Evolutionary conservation across 1,140 invertebrate species (phyloP).

Genomic region (Maconellicoccus hirsutus): DNA sequence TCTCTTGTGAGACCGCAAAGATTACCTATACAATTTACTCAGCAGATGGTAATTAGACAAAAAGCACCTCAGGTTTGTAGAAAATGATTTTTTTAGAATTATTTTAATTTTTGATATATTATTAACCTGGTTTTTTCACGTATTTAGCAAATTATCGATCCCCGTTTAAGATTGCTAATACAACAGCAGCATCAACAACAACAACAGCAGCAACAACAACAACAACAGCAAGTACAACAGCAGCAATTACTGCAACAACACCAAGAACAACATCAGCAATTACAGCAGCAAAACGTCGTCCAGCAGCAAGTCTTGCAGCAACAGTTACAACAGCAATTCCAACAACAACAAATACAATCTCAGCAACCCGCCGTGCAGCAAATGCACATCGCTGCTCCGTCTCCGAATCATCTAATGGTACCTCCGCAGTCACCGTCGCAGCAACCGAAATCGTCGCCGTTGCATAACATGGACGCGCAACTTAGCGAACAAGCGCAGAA

Average conservation of each 20-base stretch:
- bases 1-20: conserved; percentile 24
- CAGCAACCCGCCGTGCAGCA: conserved; percentile 27
- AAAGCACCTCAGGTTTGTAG: conserved; percentile 3
- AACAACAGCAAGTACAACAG: conserved; percentile 19
- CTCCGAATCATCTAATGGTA: background rate
- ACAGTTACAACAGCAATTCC: conserved; percentile 26
- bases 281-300: background rate
- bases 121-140: background rate
- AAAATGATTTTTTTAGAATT: background rate
- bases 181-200: conserved; percentile 32
- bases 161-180: conserved; percentile 33
- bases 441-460: conserved; percentile 20
- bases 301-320: conserved; percentile 16
- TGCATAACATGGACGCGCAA: background rate
- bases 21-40: background rate
- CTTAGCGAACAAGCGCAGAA: conserved; percentile 4
- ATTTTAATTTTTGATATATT: background rate
- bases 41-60: conserved; percentile 20
- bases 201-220: conserved; percentile 29
- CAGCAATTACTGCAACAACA: conserved; percentile 29
- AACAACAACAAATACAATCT: conserved; percentile 24
- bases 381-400: conserved; percentile 26
- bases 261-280: conserved; percentile 29
- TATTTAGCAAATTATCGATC: conserved; percentile 31
- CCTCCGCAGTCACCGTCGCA: conserved; percentile 20